Conservation (phyloP, 2,797 vertebrate species). For the Rousettus madagascariensis region DNA sequence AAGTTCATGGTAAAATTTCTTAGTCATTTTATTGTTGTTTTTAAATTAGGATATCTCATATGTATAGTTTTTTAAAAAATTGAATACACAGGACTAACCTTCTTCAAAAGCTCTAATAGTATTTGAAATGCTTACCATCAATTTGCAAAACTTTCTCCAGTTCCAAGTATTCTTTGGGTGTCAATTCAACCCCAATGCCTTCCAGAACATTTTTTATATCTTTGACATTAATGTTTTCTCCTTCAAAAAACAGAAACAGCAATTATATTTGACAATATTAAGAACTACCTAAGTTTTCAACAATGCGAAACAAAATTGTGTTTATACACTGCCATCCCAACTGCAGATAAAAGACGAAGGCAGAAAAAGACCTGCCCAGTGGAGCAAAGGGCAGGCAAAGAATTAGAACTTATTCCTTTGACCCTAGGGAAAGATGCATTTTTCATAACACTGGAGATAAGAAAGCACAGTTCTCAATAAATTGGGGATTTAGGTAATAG, state of each 20-base stretch:
- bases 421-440: background rate
- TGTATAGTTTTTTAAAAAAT: background rate
- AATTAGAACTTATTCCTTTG: background rate
- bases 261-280: background rate
- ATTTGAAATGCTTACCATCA: constrained; percentile 53
- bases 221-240: constrained; percentile 30
- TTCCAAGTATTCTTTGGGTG: constrained; percentile 7
- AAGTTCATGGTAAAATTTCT: constrained; percentile 13
- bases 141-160: background rate
- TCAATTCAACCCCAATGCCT: constrained; percentile 38
- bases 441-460: background rate
- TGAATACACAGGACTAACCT: background rate
- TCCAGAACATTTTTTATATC: constrained; percentile 48
- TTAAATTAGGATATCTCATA: background rate
- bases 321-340: background rate
- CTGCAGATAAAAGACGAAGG: background rate
- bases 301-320: background rate
- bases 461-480: background rate
- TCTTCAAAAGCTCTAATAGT: background rate
- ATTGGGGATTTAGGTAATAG: background rate
- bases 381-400: background rate
- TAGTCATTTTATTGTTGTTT: background rate
- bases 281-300: background rate
- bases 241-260: constrained; percentile 37
- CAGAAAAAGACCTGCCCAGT: background rate